Evolutionary conservation across 2,888 invertebrate genomes (phyloP).

Genomic region (Monoplex corrugatus): DNA sequence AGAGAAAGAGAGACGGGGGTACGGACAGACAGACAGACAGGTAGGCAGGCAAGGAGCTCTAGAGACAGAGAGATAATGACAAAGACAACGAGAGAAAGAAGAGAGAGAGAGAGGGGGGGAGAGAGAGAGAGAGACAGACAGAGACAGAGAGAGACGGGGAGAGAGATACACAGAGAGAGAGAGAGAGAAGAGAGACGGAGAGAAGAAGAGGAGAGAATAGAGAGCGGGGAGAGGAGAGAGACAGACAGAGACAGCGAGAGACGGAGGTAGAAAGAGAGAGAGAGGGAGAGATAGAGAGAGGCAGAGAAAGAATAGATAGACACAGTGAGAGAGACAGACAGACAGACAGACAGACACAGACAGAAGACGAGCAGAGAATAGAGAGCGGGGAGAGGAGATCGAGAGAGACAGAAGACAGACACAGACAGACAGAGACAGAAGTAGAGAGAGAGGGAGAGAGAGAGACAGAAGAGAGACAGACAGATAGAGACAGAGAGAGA

Average conservation of each 20-base stretch:
- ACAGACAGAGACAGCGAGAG: neutral
- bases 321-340: no score
- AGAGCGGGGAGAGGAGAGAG: neutral
- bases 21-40: neutral
- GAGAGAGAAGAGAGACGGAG: neutral
- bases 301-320: neutral
- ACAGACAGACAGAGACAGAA: no score
- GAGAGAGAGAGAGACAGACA: neutral
- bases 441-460: no score
- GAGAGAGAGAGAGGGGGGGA: neutral
- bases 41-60: neutral
- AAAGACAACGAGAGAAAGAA: neutral
- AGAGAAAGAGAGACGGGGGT: neutral
- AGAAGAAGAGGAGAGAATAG: neutral
- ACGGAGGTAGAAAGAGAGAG: neutral
- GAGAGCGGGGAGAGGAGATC: neutral
- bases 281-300: neutral
- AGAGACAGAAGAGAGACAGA: neutral
- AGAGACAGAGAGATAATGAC: neutral
- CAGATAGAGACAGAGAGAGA: neutral
- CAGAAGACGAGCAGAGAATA: no score
- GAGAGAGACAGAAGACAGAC: neutral
- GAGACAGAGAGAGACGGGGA: slow-evolving; percentile 19
- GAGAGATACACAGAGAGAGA: slow-evolving; percentile 2
- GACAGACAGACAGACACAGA: no score